Base-by-base conservation (phyloP, 1,140 invertebrate species). In the Carposina sasakii region DNA sequence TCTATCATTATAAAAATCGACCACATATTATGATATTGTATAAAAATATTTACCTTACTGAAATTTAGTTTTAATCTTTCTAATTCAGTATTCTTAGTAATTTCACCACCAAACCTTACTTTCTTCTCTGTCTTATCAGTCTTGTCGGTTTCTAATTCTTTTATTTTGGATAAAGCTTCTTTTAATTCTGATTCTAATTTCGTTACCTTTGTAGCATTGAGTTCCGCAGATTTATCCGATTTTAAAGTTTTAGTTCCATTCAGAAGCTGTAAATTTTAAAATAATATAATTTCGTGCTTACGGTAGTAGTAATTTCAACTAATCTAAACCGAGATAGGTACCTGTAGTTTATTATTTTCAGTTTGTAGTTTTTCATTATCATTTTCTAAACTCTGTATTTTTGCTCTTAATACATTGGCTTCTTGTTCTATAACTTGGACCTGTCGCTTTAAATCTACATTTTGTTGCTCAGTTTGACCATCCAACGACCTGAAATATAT, bases 341-440 rank as follows among this genome's bases (percentile, higher is more conserved):
- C 75, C 72, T 85, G 85, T 59, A 92, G 68, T 48, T 88, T 88
- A 65, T 91, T 92, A 67, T 94, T 94, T 72, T 94, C 93, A 30
- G 88, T 84, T 46, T 81, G 77, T 24, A 94, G 64, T 67, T 90
- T 91, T 60, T 94, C 92, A 73, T 93, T 92, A 63, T 94, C 93
- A 8, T 81, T 76, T 78, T 94, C 92, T 28, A 94, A 69, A 16
- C 76, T 86, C 59, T 89, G 87, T 34, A 88, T 87, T 75, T 90
- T 92, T 20, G 87, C 79, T 55, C 90, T 82, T 41, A 93, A 69
- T 21, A 91, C 88, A 26, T 66, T 76, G 15, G 90, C 90, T 81
- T 94, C 92, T 82, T 92, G 90, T 71, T 93, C 91, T 26, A 92
- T 88, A 1, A 91, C 79, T 79, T 92, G 90, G 16, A 94, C 74